Percentiles rank a stretch among this genome's conserved stretches.
Evolutionary conservation across 2,888 invertebrate genomes (phyloP).

Genomic region (Drosophila prolongata): DNA sequence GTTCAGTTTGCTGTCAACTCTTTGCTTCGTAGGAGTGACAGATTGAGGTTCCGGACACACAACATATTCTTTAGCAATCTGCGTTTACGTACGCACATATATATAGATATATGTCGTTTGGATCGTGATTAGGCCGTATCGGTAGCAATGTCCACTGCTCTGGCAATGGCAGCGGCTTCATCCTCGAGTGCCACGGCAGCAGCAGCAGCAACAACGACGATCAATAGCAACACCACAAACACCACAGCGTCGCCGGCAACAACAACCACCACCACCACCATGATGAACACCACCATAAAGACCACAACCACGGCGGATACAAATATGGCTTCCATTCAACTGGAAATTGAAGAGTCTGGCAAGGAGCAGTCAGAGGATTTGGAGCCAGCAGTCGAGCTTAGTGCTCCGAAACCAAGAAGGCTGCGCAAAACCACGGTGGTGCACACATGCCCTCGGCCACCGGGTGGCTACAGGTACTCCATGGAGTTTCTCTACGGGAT

Average conservation of each 20-base stretch:
- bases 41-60: conserved; percentile 56
- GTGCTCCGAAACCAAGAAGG: conserved; percentile 7
- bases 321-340: not conserved
- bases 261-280: conserved; percentile 9
- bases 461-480: conserved; percentile 71
- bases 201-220: conserved; percentile 16
- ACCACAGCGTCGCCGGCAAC: conserved; percentile 35
- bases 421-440: conserved; percentile 41
- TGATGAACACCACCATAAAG: conserved; percentile 11
- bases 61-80: conserved; percentile 63
- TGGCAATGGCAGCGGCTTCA: conserved; percentile 52
- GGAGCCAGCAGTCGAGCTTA: not conserved
- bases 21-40: conserved; percentile 62
- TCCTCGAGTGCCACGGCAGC: conserved; percentile 26
- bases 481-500: conserved; percentile 72
- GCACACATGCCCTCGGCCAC: conserved; percentile 61
- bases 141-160: conserved; percentile 74
- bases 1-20: conserved; percentile 68
- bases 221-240: conserved; percentile 24
- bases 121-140: conserved; percentile 57
- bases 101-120: conserved; percentile 67
- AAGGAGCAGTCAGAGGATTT: not conserved
- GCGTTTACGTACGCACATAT: conserved; percentile 55
- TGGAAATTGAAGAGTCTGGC: not conserved
- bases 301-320: conserved; percentile 5